Evolutionary conservation across 2,888 invertebrate genomes (phyloP), one percentile per base, ranked within the genome.

Genomic region (Cheilosia variabilis): DNA sequence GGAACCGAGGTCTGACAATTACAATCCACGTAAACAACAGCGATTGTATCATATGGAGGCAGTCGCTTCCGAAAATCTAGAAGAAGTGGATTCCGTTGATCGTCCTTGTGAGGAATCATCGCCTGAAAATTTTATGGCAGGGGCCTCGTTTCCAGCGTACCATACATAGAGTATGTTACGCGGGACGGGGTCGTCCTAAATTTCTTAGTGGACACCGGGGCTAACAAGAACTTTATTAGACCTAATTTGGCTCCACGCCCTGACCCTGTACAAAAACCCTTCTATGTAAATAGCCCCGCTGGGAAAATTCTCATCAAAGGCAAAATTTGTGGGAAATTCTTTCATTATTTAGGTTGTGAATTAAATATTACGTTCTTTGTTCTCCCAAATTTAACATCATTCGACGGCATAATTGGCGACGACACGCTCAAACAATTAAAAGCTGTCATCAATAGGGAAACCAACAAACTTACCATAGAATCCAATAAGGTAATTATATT

Each of bases 281-380:
- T 43, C 34, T 43, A 57, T 6, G 50, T 73, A 22, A 45, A 17
- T 22, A 63, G 73, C 10, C 63, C 73, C 13, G 72, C 43, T 47
- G 41, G 57, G 3, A 58, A 43, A 13, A 76, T 76, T 22, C 24
- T 9, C 27, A 31, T 76, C 10, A 22, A 43, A 22, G 58, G 34
- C 34, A 50, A 66, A 66, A n/a, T 58, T 15, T 37, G 57, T 34
- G 31, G 75, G 2, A 76, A 52, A n/a, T 76, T 76, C 43, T 66
- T 66, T 34, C 17, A 57, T 9, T 15, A 24, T 19, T 19, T 75
- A 19, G 50, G 65, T 19, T 66, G 52, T 31, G 17, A 60, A 9
- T 5, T 43, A 5, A 13, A 37, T 13, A 10, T 58, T 1, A 71
- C 50, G 1, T 50, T 71, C 27, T 71, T 71, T 41, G n/a, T 60